These are phyloP conservation scores for Andrena cerasifolii DNA, from an alignment of 1,140 invertebrate genomes.

Conservation along the genomic window DNA sequence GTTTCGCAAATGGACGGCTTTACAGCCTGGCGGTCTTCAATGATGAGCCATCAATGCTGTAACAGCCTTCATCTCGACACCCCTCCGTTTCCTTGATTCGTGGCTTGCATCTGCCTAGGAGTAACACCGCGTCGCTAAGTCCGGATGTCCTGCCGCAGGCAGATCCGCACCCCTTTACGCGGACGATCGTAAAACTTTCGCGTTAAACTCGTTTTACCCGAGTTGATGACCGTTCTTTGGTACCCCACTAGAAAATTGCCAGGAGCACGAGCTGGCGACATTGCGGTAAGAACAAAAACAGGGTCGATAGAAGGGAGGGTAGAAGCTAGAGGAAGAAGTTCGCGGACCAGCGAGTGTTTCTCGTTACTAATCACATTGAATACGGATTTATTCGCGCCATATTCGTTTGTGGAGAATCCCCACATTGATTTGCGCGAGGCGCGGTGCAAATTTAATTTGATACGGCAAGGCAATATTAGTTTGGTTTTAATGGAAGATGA, in stretches of 20 bases:
- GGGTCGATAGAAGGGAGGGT: neutral
- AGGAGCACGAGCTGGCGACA: neutral
- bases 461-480: neutral
- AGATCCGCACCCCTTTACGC: conserved; percentile 8
- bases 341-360: neutral
- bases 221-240: too few species aligned
- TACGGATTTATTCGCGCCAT: too few species aligned
- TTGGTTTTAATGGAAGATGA: neutral
- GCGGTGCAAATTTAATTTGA: neutral
- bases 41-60: neutral
- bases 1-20: neutral
- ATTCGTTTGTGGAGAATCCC: neutral
- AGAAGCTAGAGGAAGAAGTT: neutral
- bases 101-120: neutral
- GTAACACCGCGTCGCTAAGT: neutral
- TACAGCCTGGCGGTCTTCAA: neutral
- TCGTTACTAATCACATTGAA: neutral
- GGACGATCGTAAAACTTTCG: conserved; percentile 1
- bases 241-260: neutral
- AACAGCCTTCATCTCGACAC: neutral
- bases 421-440: neutral
- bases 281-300: neutral
- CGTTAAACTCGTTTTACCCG: conserved; percentile 9
- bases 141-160: neutral
- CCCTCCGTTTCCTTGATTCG: neutral